Conservation (phyloP, 37 sponge, comb jelly and placozoan genomes). For the Geodia barretti region DNA sequence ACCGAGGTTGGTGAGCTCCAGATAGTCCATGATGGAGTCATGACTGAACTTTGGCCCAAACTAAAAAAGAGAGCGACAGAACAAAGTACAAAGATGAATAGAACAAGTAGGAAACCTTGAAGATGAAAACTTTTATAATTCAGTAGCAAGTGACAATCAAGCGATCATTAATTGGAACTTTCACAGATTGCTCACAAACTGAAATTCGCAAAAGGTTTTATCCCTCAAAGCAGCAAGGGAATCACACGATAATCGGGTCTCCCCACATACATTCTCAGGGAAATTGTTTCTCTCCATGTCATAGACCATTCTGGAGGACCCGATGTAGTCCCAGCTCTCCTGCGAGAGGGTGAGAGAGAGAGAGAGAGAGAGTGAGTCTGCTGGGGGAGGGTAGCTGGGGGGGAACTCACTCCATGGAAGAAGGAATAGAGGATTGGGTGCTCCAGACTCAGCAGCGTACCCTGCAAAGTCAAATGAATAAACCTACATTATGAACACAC, state of each 20-base stretch:
- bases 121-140: too few relatives aligned
- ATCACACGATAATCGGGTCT: constrained; percentile 9
- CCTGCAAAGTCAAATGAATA: too few relatives aligned
- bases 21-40: constrained; percentile 29
- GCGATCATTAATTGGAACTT: too few relatives aligned
- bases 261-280: constrained; percentile 9
- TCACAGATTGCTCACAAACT: not conserved
- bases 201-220: not conserved
- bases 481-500: too few relatives aligned
- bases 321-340: constrained; percentile 94
- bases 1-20: constrained; percentile 78
- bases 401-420: constrained; percentile 77
- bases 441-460: not conserved
- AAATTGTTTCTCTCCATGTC: constrained; percentile 64
- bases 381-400: not conserved
- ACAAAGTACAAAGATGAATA: too few relatives aligned
- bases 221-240: not conserved
- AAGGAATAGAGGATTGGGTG: constrained; percentile 63
- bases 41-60: constrained; percentile 27
- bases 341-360: constrained; percentile 9
- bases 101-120: too few relatives aligned
- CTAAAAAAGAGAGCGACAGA: too few relatives aligned
- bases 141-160: too few relatives aligned
- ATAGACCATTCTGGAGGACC: constrained; percentile 86
- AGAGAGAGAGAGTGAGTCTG: not conserved